Conservation (phyloP, 2,113 vertebrate genomes). For the Rhea americana region DNA sequence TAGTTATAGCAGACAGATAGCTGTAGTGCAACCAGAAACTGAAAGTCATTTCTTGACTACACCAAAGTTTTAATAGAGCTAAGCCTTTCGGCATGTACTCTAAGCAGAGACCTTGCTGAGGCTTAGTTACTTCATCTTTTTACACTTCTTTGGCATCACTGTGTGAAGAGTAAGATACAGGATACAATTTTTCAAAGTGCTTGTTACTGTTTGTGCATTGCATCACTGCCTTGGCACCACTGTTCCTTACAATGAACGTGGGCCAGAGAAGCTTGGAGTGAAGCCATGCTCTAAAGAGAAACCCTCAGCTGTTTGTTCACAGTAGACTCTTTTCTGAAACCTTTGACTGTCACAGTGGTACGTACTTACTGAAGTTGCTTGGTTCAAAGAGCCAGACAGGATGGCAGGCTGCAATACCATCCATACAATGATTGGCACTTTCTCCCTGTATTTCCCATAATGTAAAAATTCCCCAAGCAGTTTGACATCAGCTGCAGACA, state of each 20-base stretch:
- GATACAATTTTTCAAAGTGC: background rate
- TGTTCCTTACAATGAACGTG: background rate
- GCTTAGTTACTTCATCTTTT: background rate
- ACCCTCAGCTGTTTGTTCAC: background rate
- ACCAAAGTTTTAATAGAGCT: background rate
- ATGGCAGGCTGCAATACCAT: background rate
- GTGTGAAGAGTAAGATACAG: background rate
- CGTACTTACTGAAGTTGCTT: background rate
- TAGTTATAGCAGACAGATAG: background rate
- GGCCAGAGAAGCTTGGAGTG: background rate
- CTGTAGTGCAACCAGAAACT: background rate
- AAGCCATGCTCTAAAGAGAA: background rate
- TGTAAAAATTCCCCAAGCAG: background rate
- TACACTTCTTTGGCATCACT: background rate
- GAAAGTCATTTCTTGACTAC: background rate
- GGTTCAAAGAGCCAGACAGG: background rate
- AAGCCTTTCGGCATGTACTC: background rate
- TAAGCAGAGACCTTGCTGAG: background rate
- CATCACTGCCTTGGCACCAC: background rate
- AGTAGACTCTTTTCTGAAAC: background rate
- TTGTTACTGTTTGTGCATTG: background rate
- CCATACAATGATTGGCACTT: background rate
- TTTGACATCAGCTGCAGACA: background rate
- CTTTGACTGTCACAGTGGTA: background rate
- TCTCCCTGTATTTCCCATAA: background rate